Evolutionary conservation across 2,797 vertebrate genomes (phyloP).

Genomic region (Taeniopygia guttata): DNA sequence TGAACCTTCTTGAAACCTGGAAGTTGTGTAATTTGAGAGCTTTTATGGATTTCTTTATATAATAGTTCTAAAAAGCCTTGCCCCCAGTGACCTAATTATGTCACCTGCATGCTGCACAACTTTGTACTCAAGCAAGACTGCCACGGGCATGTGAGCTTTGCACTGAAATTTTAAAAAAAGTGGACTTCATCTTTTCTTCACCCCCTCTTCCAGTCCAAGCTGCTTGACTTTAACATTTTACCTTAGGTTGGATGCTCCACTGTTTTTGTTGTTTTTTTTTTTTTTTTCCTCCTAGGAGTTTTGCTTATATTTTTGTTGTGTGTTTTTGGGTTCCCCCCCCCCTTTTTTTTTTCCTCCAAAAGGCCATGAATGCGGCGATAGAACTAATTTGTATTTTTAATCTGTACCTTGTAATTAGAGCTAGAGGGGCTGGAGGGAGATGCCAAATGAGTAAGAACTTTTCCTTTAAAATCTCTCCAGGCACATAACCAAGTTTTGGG

Average conservation of each 20-base stretch:
- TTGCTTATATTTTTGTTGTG: neutral
- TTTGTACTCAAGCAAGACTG: conserved; percentile 63
- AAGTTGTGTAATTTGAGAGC: conserved; percentile 27
- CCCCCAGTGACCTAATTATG: conserved; percentile 85
- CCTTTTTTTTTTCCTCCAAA: neutral
- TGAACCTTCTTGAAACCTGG: conserved; percentile 18
- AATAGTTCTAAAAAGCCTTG: conserved; percentile 62
- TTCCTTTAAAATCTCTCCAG: conserved; percentile 37
- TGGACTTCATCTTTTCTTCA: conserved; percentile 15
- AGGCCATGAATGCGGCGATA: conserved; percentile 2
- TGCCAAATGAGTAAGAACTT: conserved; percentile 18
- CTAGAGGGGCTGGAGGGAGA: neutral
- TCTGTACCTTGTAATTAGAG: conserved; percentile 52
- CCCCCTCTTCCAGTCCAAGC: neutral
- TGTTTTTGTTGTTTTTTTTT: neutral
- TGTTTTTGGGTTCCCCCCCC: fast-evolving
- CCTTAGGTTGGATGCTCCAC: neutral
- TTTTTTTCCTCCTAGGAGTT: neutral
- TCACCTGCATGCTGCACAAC: conserved; percentile 67
- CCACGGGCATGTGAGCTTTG: conserved; percentile 51
- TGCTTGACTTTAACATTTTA: conserved; percentile 60
- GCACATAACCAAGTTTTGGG: neutral
- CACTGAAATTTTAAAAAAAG: conserved; percentile 33
- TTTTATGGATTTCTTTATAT: conserved; percentile 41
- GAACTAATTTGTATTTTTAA: conserved; percentile 54